A percentile compares a stretch with the other conserved stretches of the same genome.
Evolutionary conservation across 2,888 invertebrate species (phyloP).

Genomic region (Troides oblongomaculatus): DNA sequence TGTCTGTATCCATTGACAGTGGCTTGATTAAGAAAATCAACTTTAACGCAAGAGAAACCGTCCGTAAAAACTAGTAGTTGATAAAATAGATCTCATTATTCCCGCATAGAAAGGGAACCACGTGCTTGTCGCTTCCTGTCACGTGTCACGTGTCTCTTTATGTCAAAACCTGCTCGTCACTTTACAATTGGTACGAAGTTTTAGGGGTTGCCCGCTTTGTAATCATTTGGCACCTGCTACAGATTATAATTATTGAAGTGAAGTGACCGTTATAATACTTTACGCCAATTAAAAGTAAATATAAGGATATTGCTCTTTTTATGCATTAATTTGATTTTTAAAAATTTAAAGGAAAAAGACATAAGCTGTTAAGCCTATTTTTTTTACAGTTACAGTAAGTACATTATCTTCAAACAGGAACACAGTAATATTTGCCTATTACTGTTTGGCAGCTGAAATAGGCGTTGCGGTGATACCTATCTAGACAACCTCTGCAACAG

Average conservation of each 20-base stretch:
- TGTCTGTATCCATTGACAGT: too few relatives aligned
- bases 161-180: constrained; percentile 27
- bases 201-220: constrained; percentile 28
- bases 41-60: too few relatives aligned
- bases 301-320: constrained; percentile 40
- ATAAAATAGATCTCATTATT: neutral
- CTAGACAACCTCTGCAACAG: too few relatives aligned
- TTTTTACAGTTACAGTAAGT: too few relatives aligned
- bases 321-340: neutral
- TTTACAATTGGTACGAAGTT: constrained; percentile 14
- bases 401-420: too few relatives aligned
- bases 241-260: constrained; percentile 32
- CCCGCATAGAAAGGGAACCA: constrained; percentile 1
- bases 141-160: constrained; percentile 32
- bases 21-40: too few relatives aligned
- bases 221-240: constrained; percentile 37
- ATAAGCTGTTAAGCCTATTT: too few relatives aligned
- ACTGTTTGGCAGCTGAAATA: too few relatives aligned
- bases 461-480: too few relatives aligned
- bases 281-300: constrained; percentile 40
- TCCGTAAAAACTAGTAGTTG: too few relatives aligned
- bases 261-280: constrained; percentile 28
- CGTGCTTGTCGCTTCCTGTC: constrained; percentile 21
- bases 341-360: neutral
- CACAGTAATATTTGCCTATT: too few relatives aligned